Evolutionary conservation across 2,113 vertebrate species (phyloP).

Genomic region (Siphamia tubifer): DNA sequence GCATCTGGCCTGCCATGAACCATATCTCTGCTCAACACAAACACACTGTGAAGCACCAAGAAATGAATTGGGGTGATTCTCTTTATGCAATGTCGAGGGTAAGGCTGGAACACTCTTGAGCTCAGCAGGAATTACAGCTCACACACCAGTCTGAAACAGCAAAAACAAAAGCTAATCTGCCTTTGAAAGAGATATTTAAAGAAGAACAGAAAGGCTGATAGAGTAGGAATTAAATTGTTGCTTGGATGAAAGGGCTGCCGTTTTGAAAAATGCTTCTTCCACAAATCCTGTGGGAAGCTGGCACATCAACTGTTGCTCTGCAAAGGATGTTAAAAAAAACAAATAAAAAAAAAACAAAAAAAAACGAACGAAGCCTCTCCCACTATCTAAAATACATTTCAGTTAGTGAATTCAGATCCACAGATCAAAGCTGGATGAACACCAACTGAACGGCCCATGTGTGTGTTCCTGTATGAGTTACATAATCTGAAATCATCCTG

Average conservation of each 20-base stretch:
- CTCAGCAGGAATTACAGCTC: conserved; percentile 27
- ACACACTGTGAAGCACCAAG: not conserved
- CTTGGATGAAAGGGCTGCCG: conserved; percentile 11
- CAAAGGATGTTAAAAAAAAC: conserved; percentile 2
- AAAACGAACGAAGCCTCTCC: no score
- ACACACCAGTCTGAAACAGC: conserved; percentile 2
- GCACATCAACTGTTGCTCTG: conserved; percentile 42
- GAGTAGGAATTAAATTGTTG: not conserved
- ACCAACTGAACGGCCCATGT: not conserved
- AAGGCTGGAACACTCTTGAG: conserved; percentile 21
- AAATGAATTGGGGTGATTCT: conserved; percentile 1
- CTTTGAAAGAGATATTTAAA: not conserved
- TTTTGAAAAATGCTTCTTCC: not conserved
- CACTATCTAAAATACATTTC: conserved; percentile 33
- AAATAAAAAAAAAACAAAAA: no score
- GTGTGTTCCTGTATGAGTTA: conserved; percentile 16
- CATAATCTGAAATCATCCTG: conserved; percentile 30
- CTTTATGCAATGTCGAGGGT: conserved; percentile 28
- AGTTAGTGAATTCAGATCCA: not conserved
- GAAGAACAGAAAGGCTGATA: not conserved
- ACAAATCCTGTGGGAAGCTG: conserved; percentile 21
- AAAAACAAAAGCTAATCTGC: conserved; percentile 41
- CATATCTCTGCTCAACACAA: conserved; percentile 33
- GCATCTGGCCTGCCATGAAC: conserved; percentile 62
- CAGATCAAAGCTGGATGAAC: not conserved